These are phyloP conservation scores for Syrphus vitripennis DNA, from an alignment of 2,888 invertebrate genomes.

Conservation along the genomic window DNA sequence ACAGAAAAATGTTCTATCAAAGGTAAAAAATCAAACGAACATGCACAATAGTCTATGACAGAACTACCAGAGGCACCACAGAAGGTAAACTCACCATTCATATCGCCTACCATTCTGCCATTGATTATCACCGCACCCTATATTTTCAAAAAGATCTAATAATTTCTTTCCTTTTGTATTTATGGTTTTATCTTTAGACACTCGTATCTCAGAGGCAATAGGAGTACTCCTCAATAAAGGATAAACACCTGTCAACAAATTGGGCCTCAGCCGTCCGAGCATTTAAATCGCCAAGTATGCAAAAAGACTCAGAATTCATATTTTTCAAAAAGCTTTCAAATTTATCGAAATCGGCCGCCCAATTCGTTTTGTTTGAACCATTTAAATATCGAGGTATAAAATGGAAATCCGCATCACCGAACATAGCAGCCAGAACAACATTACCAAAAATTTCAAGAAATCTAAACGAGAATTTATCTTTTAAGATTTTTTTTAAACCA, in stretches of 20 bases:
- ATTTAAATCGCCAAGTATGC: constrained; percentile 4
- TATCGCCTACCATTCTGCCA: not conserved
- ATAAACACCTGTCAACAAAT: not conserved
- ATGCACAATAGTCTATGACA: no score
- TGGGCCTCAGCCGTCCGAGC: not conserved
- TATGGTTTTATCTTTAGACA: not conserved
- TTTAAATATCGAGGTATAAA: not conserved
- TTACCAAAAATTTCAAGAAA: not conserved
- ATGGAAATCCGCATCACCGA: not conserved
- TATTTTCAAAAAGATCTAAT: not conserved
- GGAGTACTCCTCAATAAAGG: not conserved
- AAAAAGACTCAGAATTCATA: not conserved
- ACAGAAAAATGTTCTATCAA: not conserved
- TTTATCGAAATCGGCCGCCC: not conserved
- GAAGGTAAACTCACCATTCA: no score
- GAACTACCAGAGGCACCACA: no score
- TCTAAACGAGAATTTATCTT: constrained; percentile 2
- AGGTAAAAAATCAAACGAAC: not conserved
- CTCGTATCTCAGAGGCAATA: not conserved
- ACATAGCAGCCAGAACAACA: not conserved
- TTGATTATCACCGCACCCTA: not conserved
- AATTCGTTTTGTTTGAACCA: not conserved
- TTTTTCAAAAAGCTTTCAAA: not conserved
- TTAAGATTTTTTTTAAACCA: not conserved
- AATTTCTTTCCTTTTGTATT: not conserved